Percentiles rank a stretch among this genome's conserved stretches.
Conservation (phyloP, 2,113 vertebrate species). For the Spheniscus mendiculus region DNA sequence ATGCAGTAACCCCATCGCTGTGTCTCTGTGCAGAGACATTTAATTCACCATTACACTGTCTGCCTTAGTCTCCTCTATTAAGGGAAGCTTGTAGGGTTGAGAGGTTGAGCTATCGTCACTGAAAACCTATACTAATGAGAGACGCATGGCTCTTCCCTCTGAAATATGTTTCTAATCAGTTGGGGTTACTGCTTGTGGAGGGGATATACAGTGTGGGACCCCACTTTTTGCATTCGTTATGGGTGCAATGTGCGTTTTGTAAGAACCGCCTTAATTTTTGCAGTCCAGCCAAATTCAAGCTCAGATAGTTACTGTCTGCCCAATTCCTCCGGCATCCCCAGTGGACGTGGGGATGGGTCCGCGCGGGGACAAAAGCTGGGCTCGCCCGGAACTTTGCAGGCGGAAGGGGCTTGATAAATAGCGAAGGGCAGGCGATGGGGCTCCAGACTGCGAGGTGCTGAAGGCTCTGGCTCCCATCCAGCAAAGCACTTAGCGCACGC, state of each 20-base stretch:
- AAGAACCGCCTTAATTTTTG: rapidly evolving
- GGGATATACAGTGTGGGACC: neutral
- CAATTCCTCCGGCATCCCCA: rapidly evolving
- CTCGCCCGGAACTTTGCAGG: neutral
- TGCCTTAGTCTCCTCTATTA: neutral
- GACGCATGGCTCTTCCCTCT: rapidly evolving
- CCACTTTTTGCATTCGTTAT: rapidly evolving
- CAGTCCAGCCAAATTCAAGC: neutral
- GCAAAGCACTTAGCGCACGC: neutral
- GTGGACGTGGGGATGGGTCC: rapidly evolving
- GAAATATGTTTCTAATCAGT: rapidly evolving
- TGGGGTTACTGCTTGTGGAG: rapidly evolving
- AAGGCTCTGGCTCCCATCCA: neutral
- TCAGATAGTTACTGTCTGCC: rapidly evolving
- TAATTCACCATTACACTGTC: rapidly evolving
- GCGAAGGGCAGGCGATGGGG: neutral
- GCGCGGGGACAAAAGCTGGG: rapidly evolving
- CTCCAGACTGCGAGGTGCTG: neutral
- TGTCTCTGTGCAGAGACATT: rapidly evolving
- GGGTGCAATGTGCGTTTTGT: rapidly evolving
- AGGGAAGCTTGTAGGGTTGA: neutral
- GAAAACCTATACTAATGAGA: rapidly evolving
- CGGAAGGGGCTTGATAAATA: neutral
- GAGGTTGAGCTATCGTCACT: neutral
- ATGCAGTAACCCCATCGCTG: neutral